phyloP scores from a whole-genome alignment of 2,888 invertebrate genomes.

The Hipparchia sbordonii region DNA sequence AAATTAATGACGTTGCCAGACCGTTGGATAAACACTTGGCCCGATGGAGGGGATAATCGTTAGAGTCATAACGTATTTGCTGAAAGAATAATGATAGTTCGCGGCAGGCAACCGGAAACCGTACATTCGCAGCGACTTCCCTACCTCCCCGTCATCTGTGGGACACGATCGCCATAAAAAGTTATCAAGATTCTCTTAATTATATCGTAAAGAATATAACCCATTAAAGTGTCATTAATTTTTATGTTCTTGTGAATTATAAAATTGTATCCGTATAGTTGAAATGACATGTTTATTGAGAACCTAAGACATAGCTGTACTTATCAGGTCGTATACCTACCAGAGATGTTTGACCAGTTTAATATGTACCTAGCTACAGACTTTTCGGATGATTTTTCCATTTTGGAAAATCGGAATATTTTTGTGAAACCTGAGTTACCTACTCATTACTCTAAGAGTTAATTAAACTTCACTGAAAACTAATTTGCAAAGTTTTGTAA shows the following conservation, averaged over 20 bases:
- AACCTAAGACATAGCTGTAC: neutral
- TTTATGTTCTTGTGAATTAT: constrained; percentile 14
- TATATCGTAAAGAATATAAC: constrained; percentile 34
- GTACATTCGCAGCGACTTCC: constrained; percentile 71
- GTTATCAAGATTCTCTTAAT: constrained; percentile 33
- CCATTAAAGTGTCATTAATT: constrained; percentile 28
- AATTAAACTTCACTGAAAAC: too few species aligned
- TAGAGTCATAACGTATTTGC: constrained; percentile 80
- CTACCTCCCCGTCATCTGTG: constrained; percentile 68
- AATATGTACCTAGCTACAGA: too few species aligned
- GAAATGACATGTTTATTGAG: neutral
- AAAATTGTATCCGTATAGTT: constrained; percentile 12
- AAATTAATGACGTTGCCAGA: constrained; percentile 31
- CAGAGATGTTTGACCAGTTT: too few species aligned
- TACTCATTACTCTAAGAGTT: too few species aligned
- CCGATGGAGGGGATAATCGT: constrained; percentile 49
- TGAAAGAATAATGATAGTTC: constrained; percentile 76
- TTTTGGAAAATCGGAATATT: too few species aligned
- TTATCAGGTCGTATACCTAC: too few species aligned
- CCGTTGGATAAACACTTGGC: constrained; percentile 28
- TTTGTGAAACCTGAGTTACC: too few species aligned
- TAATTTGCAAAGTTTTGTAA: too few species aligned
- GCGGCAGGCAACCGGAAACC: constrained; percentile 67
- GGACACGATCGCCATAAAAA: constrained; percentile 41
- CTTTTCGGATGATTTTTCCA: too few species aligned